A percentile compares a stretch with the other conserved stretches of the same genome.
These are phyloP conservation scores for Microtus richardsoni DNA, from an alignment of 2,113 vertebrate genomes.

Conservation along the genomic window DNA sequence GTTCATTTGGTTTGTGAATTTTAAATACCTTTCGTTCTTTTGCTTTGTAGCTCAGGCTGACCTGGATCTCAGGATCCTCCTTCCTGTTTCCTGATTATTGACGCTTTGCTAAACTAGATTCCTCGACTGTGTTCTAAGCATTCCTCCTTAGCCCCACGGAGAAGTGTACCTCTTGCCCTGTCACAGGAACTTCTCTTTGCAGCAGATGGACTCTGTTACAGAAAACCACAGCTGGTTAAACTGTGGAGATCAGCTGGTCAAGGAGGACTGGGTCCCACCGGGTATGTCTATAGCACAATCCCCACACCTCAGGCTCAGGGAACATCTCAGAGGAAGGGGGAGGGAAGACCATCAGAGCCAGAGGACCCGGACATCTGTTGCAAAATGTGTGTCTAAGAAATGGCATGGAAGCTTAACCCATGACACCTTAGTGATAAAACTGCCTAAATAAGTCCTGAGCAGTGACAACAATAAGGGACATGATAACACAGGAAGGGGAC, in stretches of 20 bases:
- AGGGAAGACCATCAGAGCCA: not conserved
- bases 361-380: not conserved
- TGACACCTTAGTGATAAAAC: not conserved
- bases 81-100: not conserved
- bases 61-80: not conserved
- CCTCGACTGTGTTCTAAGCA: not conserved
- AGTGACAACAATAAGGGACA: not conserved
- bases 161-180: not conserved
- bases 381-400: not conserved
- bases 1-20: not conserved
- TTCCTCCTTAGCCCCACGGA: not conserved
- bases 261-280: not conserved
- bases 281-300: not conserved
- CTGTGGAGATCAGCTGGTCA: not conserved
- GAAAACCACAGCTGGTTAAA: not conserved
- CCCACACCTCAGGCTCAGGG: not conserved
- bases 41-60: not conserved
- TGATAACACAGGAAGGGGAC: not conserved
- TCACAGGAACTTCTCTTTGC: not conserved
- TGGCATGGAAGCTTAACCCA: not conserved
- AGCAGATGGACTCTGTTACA: not conserved
- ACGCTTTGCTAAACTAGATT: not conserved
- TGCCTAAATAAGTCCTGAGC: not conserved
- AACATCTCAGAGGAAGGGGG: not conserved
- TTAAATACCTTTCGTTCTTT: not conserved